A percentile compares a stretch with the other conserved stretches of the same genome.
Evolutionary conservation across 2,797 vertebrate species (phyloP).

Genomic region (Mormyrus proboscirostris): DNA sequence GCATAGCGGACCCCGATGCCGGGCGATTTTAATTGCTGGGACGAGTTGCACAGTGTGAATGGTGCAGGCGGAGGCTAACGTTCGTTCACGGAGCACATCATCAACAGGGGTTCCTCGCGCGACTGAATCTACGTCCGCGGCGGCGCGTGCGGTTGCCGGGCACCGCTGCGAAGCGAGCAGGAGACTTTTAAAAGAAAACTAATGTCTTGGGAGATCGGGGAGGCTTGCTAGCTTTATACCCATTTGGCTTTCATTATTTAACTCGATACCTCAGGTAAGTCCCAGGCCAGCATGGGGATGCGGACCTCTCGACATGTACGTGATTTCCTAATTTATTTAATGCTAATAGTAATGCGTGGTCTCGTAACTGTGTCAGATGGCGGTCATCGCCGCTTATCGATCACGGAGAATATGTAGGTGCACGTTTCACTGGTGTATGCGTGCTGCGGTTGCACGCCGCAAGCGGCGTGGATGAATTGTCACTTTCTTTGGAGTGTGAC

Average conservation of each 20-base stretch:
- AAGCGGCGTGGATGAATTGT: constrained; percentile 6
- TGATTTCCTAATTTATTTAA: neutral
- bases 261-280: neutral
- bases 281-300: neutral
- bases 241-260: neutral
- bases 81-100: neutral
- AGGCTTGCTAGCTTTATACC: neutral
- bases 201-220: neutral
- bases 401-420: neutral
- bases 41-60: neutral
- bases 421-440: neutral
- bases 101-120: neutral
- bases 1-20: neutral
- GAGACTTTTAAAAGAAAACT: neutral
- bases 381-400: neutral
- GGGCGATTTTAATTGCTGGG: neutral
- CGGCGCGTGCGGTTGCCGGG: neutral
- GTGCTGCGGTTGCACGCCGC: neutral
- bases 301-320: neutral
- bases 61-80: neutral
- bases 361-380: neutral
- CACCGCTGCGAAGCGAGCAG: neutral
- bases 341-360: neutral
- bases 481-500: constrained; percentile 2
- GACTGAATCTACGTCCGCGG: neutral